Evolutionary conservation across 1,140 invertebrate species (phyloP), one percentile per base, ranked within the genome.

Genomic region (Penaeus chinensis): DNA sequence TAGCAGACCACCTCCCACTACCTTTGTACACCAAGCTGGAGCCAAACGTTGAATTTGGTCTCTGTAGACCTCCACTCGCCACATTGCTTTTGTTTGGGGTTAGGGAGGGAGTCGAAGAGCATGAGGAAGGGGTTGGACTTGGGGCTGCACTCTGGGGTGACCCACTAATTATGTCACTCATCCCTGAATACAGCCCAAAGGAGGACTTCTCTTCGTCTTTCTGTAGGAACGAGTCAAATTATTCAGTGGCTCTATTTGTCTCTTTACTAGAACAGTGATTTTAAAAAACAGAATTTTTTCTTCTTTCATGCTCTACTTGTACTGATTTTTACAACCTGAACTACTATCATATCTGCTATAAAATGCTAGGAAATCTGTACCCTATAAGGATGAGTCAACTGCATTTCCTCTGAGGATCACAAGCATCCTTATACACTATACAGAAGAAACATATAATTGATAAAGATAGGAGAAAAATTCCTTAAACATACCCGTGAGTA

Each of bases 121-220:
- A 61, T n/a, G 86, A 87, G 16, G 80, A 65, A 2, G 86, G 69
- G n/a, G 81, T 82, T 16, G 81, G 77, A 27, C 63, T 47, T n/a
- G 84, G 71, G n/a, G 54, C 54, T 8, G 63, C 77, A 71, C 81
- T 83, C 22, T n/a, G 81, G 37, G 60, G 20, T n/a, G 69, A 42
- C 37, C 78, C 83, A 83, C 69, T 83, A 24, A 87, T 87, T 32
- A 87, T 87, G 69, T 87, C 86, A 82, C 81, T 87, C 80, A 87
- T 82, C 10, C 86, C 86, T n/a, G 86, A 87, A 27, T 87, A 87
- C 8, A 87, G 60, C 18, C 80, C 82, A 3, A 87, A 77, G 13
- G 74, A 82, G 8, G 80, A 76, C 32, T 77, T 82, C 69, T 87
- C 82, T 19, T 19, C 22, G 11, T 82, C 71, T 60, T 42, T 78